Conservation (phyloP, 2,113 vertebrate species). For the Vulpes lagopus region DNA sequence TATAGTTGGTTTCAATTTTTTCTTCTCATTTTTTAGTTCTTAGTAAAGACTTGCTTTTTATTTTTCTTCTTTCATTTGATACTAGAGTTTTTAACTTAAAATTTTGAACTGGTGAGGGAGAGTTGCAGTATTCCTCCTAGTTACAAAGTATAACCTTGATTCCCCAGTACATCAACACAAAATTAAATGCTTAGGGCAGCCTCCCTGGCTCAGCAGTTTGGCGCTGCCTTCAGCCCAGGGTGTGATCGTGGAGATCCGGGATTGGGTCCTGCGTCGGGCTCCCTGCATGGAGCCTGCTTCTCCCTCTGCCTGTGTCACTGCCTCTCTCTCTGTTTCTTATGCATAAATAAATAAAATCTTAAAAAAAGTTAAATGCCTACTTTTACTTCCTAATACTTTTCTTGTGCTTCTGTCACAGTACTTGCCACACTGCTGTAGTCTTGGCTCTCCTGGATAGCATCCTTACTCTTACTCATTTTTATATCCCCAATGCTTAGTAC, state of each 20-base stretch:
- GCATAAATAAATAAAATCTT: too few relatives aligned
- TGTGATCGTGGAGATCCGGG: too few relatives aligned
- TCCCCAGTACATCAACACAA: background rate
- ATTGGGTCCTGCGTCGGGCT: too few relatives aligned
- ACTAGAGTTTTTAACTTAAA: background rate
- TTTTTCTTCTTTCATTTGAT: conserved; percentile 25
- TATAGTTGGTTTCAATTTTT: background rate
- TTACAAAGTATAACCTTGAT: background rate
- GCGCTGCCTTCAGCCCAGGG: too few relatives aligned
- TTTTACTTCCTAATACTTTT: background rate
- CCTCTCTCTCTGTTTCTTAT: too few relatives aligned
- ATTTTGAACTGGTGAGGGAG: background rate
- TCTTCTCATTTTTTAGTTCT: background rate
- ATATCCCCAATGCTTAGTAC: background rate
- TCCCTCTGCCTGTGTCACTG: too few relatives aligned
- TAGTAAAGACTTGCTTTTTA: background rate
- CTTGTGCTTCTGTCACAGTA: background rate
- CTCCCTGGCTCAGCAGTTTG: too few relatives aligned
- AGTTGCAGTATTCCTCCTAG: background rate
- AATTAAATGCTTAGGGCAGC: background rate
- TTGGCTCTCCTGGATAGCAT: background rate
- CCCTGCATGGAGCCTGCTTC: too few relatives aligned
- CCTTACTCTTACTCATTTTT: background rate
- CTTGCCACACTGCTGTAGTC: background rate
- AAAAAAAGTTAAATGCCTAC: background rate